Evolutionary conservation across 2,888 invertebrate genomes (phyloP), one percentile per base, ranked within the genome.

Genomic region (Cetonia aurata): DNA sequence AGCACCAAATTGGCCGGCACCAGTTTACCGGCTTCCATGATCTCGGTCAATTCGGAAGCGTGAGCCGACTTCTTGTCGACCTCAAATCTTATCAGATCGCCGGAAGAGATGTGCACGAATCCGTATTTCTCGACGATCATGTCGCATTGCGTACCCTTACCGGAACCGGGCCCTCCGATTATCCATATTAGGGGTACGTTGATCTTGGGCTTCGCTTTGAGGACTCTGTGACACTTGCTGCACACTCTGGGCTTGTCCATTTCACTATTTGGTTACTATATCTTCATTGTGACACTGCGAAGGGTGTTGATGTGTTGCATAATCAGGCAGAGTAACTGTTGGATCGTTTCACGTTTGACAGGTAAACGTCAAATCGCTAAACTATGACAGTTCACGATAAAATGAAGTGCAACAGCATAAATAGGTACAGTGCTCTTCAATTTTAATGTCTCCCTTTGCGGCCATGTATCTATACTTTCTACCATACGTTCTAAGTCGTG

Each of bases 91-190:
- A 98, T 88, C 71, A 98, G 88, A 86, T 99, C 98, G 0, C 98
- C 96, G 41, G 95, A 94, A 72, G 98, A 98, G 74, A 98, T 88
- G 85, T 98, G 98, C 13, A 94, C 93, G 87, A 95, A 96, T n/a
- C 96, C 96, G 84, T 97, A 98, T 84, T 95, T 94, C 72, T 90
- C 91, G 12, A 97, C 95, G 81, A 98, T 96, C 82, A 89, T 92
- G 76, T 93, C 96, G 86, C 98, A 98, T 85, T 98, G 97, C 3
- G 98, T 98, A 48, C 98, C 98, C 85, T 98, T 98, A 72, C 98
- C 96, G 50, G 95, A 96, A 1, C 97, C 98, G 0, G 98, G 98
- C 0, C 98, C 98, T 67, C 97, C 98, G 84, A 96, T 87, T 67
- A 96, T 89, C 94, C 96, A 96, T 76, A 97, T 89, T 67, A 96